Evolutionary conservation across 2,888 invertebrate genomes (phyloP).

Genomic region (Sarcophaga caerulescens): DNA sequence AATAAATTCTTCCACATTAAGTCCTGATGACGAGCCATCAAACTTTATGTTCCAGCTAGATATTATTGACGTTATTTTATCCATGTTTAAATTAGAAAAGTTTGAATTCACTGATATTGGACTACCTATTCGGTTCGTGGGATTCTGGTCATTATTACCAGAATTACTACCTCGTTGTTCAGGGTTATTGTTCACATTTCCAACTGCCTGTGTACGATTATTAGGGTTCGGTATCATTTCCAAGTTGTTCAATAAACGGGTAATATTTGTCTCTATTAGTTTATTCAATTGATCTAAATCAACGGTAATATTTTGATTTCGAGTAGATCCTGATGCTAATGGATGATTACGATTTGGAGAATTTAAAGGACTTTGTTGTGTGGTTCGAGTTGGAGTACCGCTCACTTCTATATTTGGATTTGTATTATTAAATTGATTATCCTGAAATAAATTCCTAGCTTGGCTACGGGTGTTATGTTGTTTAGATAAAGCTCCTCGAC

Average conservation of each 20-base stretch:
- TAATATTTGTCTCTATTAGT: conserved; percentile 13
- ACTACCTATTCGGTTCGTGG: not conserved
- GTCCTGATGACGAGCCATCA: not conserved
- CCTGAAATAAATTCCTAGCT: conserved; percentile 2
- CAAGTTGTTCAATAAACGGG: not conserved
- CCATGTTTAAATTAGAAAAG: not conserved
- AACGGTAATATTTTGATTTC: not conserved
- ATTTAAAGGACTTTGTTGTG: not conserved
- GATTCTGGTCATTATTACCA: not conserved
- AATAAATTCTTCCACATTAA: conserved; percentile 21
- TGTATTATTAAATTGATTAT: not conserved
- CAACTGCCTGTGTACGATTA: not conserved
- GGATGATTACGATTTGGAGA: not conserved
- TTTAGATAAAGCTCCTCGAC: not conserved
- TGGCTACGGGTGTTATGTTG: conserved; percentile 1
- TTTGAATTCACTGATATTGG: not conserved
- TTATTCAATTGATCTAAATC: not conserved
- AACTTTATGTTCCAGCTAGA: conserved; percentile 23
- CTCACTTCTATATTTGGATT: not conserved
- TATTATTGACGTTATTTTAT: conserved; percentile 8
- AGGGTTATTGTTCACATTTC: not conserved
- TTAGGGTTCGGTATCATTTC: not conserved
- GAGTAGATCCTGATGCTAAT: not conserved
- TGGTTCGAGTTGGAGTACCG: not conserved
- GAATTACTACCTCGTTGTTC: not conserved